phyloP scores from a whole-genome alignment of 2,797 vertebrate species.

The Parambassis ranga region DNA sequence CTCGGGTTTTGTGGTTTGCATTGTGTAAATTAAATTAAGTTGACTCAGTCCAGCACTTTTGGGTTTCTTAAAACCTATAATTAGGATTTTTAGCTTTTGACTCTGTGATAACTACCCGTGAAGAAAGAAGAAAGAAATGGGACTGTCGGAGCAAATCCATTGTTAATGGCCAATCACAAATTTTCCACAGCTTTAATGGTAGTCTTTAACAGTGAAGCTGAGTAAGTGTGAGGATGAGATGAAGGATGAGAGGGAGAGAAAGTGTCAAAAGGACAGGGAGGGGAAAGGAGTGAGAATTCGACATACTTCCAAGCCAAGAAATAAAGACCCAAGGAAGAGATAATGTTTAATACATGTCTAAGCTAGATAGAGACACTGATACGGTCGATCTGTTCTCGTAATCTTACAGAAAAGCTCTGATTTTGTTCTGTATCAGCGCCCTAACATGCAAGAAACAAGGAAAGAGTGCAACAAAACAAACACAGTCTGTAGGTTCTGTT shows the following conservation, averaged over 20 bases:
- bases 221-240: neutral
- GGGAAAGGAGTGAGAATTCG: neutral
- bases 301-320: constrained; percentile 9
- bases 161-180: constrained; percentile 46
- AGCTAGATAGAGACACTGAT: too few species aligned
- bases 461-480: constrained; percentile 23
- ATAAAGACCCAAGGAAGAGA: neutral
- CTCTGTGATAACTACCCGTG: constrained; percentile 29
- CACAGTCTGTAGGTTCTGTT: constrained; percentile 30
- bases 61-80: constrained; percentile 30
- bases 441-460: neutral
- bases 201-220: constrained; percentile 27
- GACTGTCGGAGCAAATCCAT: constrained; percentile 50
- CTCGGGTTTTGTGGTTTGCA: neutral
- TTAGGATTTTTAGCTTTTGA: constrained; percentile 42
- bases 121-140: constrained; percentile 31
- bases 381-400: too few species aligned
- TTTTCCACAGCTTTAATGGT: constrained; percentile 38
- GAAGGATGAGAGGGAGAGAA: neutral
- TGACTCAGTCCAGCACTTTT: constrained; percentile 22
- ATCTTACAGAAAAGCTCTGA: neutral
- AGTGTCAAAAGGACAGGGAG: neutral
- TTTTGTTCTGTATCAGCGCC: constrained; percentile 3
- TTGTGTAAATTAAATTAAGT: constrained; percentile 20
- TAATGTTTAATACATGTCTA: too few species aligned